Base-by-base conservation (phyloP, 1,140 invertebrate genomes). In the Ruditapes philippinarum region DNA sequence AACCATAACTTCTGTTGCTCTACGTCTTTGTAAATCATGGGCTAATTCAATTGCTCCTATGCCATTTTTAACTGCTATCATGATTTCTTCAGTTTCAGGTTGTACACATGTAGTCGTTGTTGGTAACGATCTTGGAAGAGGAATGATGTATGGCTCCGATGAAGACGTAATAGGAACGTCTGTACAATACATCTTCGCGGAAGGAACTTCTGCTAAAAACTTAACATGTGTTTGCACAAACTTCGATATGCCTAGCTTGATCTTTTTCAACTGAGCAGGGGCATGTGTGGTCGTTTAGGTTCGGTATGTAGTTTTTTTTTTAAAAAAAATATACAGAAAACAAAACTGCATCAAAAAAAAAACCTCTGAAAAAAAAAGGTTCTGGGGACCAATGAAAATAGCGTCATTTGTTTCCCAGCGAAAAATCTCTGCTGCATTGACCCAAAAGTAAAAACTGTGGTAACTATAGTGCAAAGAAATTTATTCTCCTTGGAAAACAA, bases 151-250 rank as follows among this genome's bases (percentile, higher is more conserved):
- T 19, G 0, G 4, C 7, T 12, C 9, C 36, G 38, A n/a, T 31
- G 3, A 19, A 42, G 7, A 28, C 38, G 51, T 4, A 14, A 17
- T 11, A 28, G 28, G 17, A 22, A 28, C 28, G 40, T 38, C 28
- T 42, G 49, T 78, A n/a, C n/a, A n/a, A n/a, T n/a, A 38, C 25
- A n/a, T 12, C 31, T 31, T 62, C 0, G 33, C 5, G 2, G 89
- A 90, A 14, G 60, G 49, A 40, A 90, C 11, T 40, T 88, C 78
- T 7, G 49, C 84, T 38, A 90, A 7, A 76, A 91, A 38, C n/a
- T 68, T 68, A 25, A 88, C 84, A 60, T 88, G 60, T 0, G 4
- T 51, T 17, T 62, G 5, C 3, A 62, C 54, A 62, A 79, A 83
- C 33, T 31, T 40, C 17, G 40, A 19, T 9, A 87, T 83, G 25